Percentiles rank a stretch among this genome's conserved stretches.
Evolutionary conservation across 2,888 invertebrate species (phyloP).

Genomic region (Xestoiulus laeticollis): DNA sequence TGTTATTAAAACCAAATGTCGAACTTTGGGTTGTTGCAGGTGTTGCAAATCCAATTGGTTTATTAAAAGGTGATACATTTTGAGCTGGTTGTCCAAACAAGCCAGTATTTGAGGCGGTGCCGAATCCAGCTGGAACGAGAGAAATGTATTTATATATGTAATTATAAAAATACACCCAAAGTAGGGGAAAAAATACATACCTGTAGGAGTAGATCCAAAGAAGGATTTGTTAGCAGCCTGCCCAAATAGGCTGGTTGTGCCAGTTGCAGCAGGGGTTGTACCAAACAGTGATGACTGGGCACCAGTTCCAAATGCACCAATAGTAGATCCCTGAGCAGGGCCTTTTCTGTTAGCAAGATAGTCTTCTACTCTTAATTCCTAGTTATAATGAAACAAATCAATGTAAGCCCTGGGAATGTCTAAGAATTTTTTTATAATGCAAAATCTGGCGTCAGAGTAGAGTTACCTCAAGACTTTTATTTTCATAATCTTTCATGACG

Average conservation of each 20-base stretch:
- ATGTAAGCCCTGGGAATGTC: too few species aligned
- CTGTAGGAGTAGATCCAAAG: slow-evolving; percentile 65
- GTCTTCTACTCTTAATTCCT: slow-evolving; percentile 91
- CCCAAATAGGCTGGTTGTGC: slow-evolving; percentile 58
- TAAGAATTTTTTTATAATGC: too few species aligned
- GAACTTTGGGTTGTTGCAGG: slow-evolving; percentile 55
- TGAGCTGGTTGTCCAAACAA: slow-evolving; percentile 74
- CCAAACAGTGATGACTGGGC: slow-evolving; percentile 57
- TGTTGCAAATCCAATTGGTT: slow-evolving; percentile 59
- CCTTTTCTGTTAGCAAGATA: slow-evolving; percentile 91
- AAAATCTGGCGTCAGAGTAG: too few species aligned
- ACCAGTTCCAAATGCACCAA: slow-evolving; percentile 58
- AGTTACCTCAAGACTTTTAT: slow-evolving; percentile 82
- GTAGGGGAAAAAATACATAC: slow-evolving; percentile 2
- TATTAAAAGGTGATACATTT: slow-evolving; percentile 58
- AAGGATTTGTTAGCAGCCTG: slow-evolving; percentile 69
- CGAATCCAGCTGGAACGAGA: slow-evolving; percentile 65
- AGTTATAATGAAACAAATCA: slow-evolving; percentile 55
- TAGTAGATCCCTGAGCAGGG: slow-evolving; percentile 60
- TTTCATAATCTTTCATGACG: slow-evolving; percentile 98
- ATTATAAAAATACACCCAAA: not conserved
- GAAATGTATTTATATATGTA: not conserved
- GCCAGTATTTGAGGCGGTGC: slow-evolving; percentile 64
- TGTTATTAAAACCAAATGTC: slow-evolving; percentile 49
- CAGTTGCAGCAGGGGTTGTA: slow-evolving; percentile 55